A percentile compares a stretch with the other conserved stretches of the same genome.
These are phyloP conservation scores for Mormyrops boulengeri DNA, from an alignment of 2,797 vertebrate species.

Conservation along the genomic window DNA sequence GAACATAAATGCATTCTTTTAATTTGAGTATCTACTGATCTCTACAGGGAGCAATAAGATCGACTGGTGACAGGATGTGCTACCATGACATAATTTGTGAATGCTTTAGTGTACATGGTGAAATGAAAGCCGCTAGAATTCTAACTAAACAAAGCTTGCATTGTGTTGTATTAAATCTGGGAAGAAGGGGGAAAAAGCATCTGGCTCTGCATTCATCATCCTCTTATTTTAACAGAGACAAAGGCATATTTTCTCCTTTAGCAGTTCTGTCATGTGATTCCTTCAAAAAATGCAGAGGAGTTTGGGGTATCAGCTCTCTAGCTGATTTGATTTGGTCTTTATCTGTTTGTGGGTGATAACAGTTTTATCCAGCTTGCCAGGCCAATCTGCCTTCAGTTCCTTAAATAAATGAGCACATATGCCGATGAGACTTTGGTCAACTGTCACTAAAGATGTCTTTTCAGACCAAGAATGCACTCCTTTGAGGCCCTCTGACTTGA, in stretches of 20 bases:
- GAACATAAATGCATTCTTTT: not conserved
- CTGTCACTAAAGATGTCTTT: constrained; percentile 47
- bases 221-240: not conserved
- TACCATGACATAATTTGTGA: not conserved
- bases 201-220: not conserved
- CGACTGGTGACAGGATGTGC: not conserved
- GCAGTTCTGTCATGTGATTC: not conserved
- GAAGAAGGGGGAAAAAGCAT: not conserved
- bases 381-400: constrained; percentile 40
- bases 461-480: constrained; percentile 24
- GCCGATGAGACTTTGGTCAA: constrained; percentile 53
- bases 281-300: constrained; percentile 25
- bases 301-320: constrained; percentile 27
- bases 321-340: constrained; percentile 45
- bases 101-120: not conserved
- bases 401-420: constrained; percentile 53
- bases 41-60: not conserved
- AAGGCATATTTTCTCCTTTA: constrained; percentile 24
- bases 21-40: not conserved
- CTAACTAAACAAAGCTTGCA: not conserved
- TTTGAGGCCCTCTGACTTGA: not conserved
- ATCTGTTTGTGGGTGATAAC: constrained; percentile 50
- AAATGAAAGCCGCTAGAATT: not conserved
- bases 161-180: not conserved
- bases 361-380: constrained; percentile 49